phyloP scores from a whole-genome alignment of 2,888 invertebrate genomes.

The Cabera pusaria region DNA sequence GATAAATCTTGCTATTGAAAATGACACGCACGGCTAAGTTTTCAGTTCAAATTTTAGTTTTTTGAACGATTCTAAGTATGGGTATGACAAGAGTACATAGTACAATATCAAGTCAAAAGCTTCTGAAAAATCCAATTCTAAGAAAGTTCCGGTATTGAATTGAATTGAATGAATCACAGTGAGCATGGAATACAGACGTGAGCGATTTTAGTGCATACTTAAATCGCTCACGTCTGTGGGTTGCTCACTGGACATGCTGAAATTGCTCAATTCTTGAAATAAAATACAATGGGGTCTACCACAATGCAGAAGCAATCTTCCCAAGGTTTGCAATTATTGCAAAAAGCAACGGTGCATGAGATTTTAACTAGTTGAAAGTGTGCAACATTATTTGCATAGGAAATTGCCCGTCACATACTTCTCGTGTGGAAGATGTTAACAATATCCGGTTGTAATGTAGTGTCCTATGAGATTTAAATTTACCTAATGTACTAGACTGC shows the following conservation, averaged over 20 bases:
- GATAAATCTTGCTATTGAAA: too few relatives aligned
- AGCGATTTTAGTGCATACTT: constrained; percentile 10
- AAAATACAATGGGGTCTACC: constrained; percentile 11
- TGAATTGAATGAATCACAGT: too few relatives aligned
- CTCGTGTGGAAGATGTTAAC: constrained; percentile 2
- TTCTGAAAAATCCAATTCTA: constrained; percentile 2
- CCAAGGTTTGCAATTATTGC: constrained; percentile 26
- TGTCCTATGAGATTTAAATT: too few relatives aligned
- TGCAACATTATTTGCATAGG: constrained; percentile 22
- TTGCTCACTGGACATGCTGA: too few relatives aligned
- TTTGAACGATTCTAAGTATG: too few relatives aligned
- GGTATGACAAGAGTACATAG: too few relatives aligned
- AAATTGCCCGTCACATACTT: constrained; percentile 17
- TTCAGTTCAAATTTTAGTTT: too few relatives aligned
- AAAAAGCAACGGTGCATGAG: constrained; percentile 24
- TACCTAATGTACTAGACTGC: too few relatives aligned
- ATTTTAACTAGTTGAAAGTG: constrained; percentile 19
- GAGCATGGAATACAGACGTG: too few relatives aligned
- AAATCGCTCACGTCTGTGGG: constrained; percentile 6
- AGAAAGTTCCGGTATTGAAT: neutral
- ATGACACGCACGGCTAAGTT: too few relatives aligned
- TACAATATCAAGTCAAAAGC: constrained; percentile 6
- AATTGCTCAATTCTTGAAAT: constrained; percentile 18
- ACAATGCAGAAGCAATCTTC: constrained; percentile 23
- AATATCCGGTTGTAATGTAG: constrained; percentile 11